These are phyloP conservation scores for Heliothis subflexa DNA, from an alignment of 1,140 invertebrate genomes.

Conservation along the genomic window DNA sequence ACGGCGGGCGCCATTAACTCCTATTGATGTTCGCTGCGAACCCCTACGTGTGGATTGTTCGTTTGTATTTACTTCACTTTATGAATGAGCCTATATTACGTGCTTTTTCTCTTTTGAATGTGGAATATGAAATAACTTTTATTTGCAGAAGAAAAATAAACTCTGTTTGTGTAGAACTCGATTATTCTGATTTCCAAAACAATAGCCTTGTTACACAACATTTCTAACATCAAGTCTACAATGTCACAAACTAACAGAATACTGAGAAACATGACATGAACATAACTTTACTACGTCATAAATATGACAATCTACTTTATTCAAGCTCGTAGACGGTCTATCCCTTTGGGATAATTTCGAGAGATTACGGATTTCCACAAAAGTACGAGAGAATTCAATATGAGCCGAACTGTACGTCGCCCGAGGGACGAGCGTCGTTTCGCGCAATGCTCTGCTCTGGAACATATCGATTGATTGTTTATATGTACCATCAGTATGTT, in stretches of 20 bases:
- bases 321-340: background rate
- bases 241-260: too few relatives aligned
- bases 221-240: too few relatives aligned
- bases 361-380: conserved; percentile 38
- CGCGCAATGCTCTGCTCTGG: conserved; percentile 2
- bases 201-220: too few relatives aligned
- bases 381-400: conserved; percentile 30
- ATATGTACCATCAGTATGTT: conserved; percentile 6
- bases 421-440: conserved; percentile 1
- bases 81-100: conserved; percentile 19
- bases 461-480: conserved; percentile 16
- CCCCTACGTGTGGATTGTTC: conserved; percentile 7
- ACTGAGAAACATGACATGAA: background rate
- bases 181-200: too few relatives aligned
- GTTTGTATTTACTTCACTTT: conserved; percentile 3
- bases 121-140: background rate
- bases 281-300: background rate
- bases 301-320: conserved; percentile 6
- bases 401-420: conserved; percentile 11
- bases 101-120: background rate
- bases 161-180: background rate
- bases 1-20: conserved; percentile 36
- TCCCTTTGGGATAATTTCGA: conserved; percentile 18
- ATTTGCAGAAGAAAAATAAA: conserved; percentile 1
- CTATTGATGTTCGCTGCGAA: conserved; percentile 19